Base-by-base conservation (phyloP, 2,113 vertebrate species). In the Platycercus adscitus region DNA sequence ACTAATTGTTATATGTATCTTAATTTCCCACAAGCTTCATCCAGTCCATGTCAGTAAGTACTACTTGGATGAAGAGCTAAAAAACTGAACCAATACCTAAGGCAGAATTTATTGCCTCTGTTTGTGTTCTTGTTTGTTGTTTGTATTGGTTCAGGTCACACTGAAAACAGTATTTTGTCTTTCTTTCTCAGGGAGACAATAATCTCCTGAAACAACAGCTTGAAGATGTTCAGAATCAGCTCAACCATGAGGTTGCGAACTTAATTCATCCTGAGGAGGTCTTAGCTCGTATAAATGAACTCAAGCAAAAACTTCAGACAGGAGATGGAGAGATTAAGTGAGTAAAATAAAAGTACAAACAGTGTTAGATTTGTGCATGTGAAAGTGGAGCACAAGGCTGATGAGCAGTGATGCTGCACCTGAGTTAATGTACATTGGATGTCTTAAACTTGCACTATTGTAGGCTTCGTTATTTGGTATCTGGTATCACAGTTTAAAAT, bases 201-300 rank as follows among this genome's bases (percentile, higher is more conserved):
- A 91, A 93, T 68, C 60, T 93, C 25, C 81, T 99, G 78, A 98
- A 97, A 94, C 95, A 98, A 20, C 97, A 98, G 55, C 97, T 99
- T 50, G 96, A 96, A 81, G 97, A 96, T 66, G 96, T 98, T 71
- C 98, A 98, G 88, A 96, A 92, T 77, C 98, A 98, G 61, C 95
- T 98, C 75, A 97, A 97, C 77, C 91, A 97, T 68, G 97, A 95
- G 3, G 92, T 95, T 71, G 87, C 86, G 39, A 97, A 93, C 46
- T 86, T 98, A 82, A 95, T 99, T 96, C 97, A 89, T 43, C 98
- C 98, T 17, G 97, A 98, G 81, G 97, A 98, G 70, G 95, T 98
- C 58, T 75, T 88, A 14, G 92, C 96, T 95, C 95, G 93, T 72
- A 64, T 98, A 31, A 97, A 96, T 37, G 97, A 98, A 43, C 96